These are phyloP conservation scores for Cassiopea andromeda DNA, from an alignment of 30 jellyfish, hydroid and myxozoan genomes.

Conservation along the genomic window DNA sequence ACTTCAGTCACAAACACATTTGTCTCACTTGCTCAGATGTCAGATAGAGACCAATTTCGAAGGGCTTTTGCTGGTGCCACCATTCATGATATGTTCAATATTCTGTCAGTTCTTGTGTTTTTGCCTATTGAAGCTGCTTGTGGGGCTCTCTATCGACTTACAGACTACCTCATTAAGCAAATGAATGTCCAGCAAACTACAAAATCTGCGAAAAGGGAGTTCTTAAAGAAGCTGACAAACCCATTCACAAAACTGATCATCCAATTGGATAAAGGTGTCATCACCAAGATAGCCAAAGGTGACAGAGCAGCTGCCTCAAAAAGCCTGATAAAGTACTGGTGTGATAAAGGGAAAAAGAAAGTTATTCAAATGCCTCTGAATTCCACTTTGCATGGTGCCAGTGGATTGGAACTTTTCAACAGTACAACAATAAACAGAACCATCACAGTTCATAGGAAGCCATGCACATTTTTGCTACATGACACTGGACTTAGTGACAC, in stretches of 20 bases:
- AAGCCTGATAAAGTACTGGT: conserved; percentile 88
- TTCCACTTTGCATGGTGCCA: background rate
- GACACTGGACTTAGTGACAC: conserved; percentile 94
- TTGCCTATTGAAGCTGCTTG: conserved; percentile 84
- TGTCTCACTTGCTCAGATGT: conserved; percentile 87
- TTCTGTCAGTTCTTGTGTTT: conserved; percentile 79
- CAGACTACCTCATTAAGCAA: conserved; percentile 53
- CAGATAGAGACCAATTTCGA: conserved; percentile 90
- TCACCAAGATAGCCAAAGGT: conserved; percentile 88
- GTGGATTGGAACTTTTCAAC: background rate
- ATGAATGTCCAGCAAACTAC: conserved; percentile 49
- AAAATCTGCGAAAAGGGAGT: conserved; percentile 54
- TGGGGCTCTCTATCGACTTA: conserved; percentile 75
- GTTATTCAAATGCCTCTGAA: conserved; percentile 25
- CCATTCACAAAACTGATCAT: conserved; percentile 86
- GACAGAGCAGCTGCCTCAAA: conserved; percentile 75
- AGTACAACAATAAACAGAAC: conserved; percentile 56
- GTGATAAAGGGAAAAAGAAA: conserved; percentile 85
- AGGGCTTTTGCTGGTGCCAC: conserved; percentile 98
- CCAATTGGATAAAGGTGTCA: conserved; percentile 86
- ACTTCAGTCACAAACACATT: conserved; percentile 93
- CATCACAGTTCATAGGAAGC: conserved; percentile 40
- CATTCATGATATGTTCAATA: conserved; percentile 92
- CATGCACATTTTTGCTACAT: conserved; percentile 77
- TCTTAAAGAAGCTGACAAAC: conserved; percentile 81